These are phyloP conservation scores for Drosophila bocki DNA, from an alignment of 1,140 invertebrate genomes.

Conservation along the genomic window DNA sequence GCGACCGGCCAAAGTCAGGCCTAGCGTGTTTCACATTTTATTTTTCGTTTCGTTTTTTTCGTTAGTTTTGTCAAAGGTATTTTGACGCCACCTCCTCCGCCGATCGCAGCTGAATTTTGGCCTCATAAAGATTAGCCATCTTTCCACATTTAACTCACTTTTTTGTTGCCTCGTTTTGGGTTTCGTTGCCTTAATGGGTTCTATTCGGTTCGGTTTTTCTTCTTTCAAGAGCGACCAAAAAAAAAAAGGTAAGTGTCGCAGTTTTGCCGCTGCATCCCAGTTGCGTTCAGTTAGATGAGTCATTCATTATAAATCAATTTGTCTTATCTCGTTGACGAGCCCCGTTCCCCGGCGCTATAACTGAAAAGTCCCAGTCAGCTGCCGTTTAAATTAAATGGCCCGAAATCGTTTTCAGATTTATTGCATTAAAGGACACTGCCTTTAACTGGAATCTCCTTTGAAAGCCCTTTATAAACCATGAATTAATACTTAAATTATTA, in stretches of 20 bases:
- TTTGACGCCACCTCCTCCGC: constrained; percentile 68
- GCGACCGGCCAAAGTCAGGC: constrained; percentile 13
- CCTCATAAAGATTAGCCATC: constrained; percentile 79
- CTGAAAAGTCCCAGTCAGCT: constrained; percentile 42
- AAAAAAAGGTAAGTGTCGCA: constrained; percentile 38
- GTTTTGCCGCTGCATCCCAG: constrained; percentile 47
- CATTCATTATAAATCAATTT: constrained; percentile 81
- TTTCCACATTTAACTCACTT: constrained; percentile 65
- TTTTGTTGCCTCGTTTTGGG: constrained; percentile 28
- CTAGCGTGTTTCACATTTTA: constrained; percentile 25
- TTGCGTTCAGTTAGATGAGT: constrained; percentile 53
- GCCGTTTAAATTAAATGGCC: constrained; percentile 27
- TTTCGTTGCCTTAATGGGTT: constrained; percentile 51
- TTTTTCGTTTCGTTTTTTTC: constrained; percentile 24
- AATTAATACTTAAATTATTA: constrained; percentile 37
- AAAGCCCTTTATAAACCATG: constrained; percentile 1
- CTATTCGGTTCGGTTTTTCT: constrained; percentile 30
- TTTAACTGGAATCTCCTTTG: neutral
- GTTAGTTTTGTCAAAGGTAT: constrained; percentile 61
- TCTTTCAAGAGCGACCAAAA: constrained; percentile 13
- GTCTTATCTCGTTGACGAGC: constrained; percentile 67
- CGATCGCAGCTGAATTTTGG: constrained; percentile 67
- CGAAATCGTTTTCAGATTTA: constrained; percentile 6
- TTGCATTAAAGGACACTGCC: constrained; percentile 6
- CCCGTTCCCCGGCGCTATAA: constrained; percentile 18